A percentile compares a stretch with the other conserved stretches of the same genome.
Conservation (phyloP, 2,888 invertebrate genomes). For the Automeris io region DNA sequence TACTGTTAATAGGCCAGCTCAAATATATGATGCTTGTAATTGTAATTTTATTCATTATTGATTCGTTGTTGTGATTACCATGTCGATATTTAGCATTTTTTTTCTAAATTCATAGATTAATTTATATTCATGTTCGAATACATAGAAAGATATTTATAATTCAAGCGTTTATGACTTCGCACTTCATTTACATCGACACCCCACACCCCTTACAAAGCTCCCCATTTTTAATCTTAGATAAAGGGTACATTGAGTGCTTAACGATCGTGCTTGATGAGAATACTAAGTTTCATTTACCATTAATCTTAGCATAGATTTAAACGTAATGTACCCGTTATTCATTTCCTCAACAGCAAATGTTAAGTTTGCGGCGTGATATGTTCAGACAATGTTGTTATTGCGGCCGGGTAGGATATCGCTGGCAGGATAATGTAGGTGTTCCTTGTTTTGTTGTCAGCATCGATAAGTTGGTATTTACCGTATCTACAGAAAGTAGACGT, state of each 20-base stretch:
- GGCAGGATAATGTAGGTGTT: neutral
- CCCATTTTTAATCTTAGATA: slow-evolving; percentile 73
- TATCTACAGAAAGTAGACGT: slow-evolving; percentile 61
- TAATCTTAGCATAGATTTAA: slow-evolving; percentile 3
- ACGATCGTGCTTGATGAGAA: slow-evolving; percentile 44
- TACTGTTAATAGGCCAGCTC: no score
- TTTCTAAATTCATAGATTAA: no score
- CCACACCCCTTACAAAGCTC: slow-evolving; percentile 18
- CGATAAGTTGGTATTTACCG: slow-evolving; percentile 22
- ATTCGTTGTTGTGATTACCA: no score
- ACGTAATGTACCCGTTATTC: neutral
- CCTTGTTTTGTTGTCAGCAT: slow-evolving; percentile 11
- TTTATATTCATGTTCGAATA: no score
- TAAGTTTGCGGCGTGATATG: slow-evolving; percentile 27
- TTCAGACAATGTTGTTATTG: slow-evolving; percentile 18
- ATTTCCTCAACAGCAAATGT: neutral
- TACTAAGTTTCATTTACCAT: slow-evolving; percentile 1
- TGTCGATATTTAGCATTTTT: no score
- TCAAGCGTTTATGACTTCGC: neutral
- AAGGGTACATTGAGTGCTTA: slow-evolving; percentile 72
- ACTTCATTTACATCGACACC: neutral
- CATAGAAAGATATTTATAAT: neutral
- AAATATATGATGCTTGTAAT: no score
- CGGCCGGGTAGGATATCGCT: neutral
- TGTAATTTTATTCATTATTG: no score